phyloP scores from a whole-genome alignment of 2,113 vertebrate species.

The Atractosteus spatula region DNA sequence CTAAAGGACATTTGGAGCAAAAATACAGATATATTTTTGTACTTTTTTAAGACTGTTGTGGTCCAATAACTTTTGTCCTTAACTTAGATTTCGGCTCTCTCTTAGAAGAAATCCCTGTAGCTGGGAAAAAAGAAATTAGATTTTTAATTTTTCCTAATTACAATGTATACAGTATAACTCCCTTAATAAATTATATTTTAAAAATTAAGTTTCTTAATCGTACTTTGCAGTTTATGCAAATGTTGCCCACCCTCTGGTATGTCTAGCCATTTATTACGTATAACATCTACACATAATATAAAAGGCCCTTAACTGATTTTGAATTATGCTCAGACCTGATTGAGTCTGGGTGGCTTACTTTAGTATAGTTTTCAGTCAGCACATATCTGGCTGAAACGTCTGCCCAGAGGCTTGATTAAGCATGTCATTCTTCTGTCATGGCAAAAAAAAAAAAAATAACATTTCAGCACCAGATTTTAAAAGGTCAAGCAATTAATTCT shows the following conservation, averaged over 20 bases:
- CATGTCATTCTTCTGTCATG: conserved; percentile 5
- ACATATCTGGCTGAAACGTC: not conserved
- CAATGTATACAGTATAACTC: too few species aligned
- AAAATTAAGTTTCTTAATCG: too few species aligned
- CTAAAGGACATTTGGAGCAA: too few species aligned
- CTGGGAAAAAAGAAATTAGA: too few species aligned
- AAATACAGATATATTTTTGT: too few species aligned
- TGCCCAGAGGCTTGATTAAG: not conserved
- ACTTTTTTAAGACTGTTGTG: too few species aligned
- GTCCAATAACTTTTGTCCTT: too few species aligned
- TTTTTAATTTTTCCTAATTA: too few species aligned
- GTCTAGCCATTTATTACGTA: not conserved
- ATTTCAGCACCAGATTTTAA: not conserved
- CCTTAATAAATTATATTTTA: too few species aligned
- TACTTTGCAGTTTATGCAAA: not conserved
- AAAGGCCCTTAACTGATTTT: too few species aligned
- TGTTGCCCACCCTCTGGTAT: not conserved
- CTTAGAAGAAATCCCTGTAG: too few species aligned
- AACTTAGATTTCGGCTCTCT: too few species aligned
- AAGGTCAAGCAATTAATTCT: conserved; percentile 17
- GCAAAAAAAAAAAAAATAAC: not conserved
- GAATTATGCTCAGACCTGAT: not conserved
- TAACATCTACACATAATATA: not conserved
- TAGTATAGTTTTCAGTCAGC: conserved; percentile 1
- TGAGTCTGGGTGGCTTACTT: not conserved